Base-by-base conservation (phyloP, 1,140 invertebrate species). In the Drosophila miranda region DNA sequence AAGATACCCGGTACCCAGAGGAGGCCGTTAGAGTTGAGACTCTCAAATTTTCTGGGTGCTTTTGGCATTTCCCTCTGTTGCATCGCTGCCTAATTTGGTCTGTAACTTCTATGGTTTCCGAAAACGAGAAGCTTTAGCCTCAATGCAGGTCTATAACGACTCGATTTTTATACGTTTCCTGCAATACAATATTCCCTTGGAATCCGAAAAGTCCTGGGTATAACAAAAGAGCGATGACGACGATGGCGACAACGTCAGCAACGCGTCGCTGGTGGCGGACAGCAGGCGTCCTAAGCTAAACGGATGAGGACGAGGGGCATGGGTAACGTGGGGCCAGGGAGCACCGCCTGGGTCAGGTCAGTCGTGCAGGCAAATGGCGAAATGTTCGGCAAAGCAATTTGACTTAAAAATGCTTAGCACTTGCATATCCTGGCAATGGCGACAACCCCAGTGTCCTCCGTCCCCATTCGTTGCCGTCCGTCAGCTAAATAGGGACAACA, bases 371-470 rank as follows among this genome's bases (percentile, higher is more conserved):
- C 54, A 88, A 79, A 76, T 79, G 79, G 77, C 79, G 68, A 60
- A 49, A 78, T 74, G 64, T 70, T 55, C 86, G 67, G 79, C 78
- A 86, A 86, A 86, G 78, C 72, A 86, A 89, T 89, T 89, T 89
- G 70, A 81, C 84, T 89, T 89, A 68, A 89, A 88, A 89, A 86
- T 89, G 74, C 86, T 86, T 84, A 89, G 87, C 86, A 89, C 86
- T 89, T 78, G 75, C 80, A 86, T 80, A 81, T 81, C 72, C 73
- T 68, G 63, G 63, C 69, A 58, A 50, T 13, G 59, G 59, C 62
- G 44, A 75, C 52, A 41, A 49, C 23, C 30, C 14, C 46, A 38
- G 28, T 4, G 34, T 38, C 52, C 23, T 43, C 14, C 46, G 28
- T 4, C 5, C 43, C 16, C 57, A 46, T 52, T 26, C 48, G 26